phyloP scores from a whole-genome alignment of 2,797 vertebrate genomes.

The Glossophaga mutica region DNA sequence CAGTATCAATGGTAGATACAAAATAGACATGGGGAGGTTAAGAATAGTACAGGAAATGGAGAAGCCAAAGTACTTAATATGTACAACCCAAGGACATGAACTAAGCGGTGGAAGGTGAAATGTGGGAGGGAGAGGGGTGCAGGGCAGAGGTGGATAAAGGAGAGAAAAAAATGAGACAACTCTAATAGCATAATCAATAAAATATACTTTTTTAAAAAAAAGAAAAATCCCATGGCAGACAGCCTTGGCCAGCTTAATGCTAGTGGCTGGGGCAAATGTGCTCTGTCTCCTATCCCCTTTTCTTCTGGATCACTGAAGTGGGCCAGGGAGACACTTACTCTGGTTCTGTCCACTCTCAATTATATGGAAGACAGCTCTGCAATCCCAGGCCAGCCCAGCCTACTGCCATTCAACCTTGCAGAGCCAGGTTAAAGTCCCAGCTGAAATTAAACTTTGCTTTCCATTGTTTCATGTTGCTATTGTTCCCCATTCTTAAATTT shows the following conservation, averaged over 20 bases:
- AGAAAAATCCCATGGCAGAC: background rate
- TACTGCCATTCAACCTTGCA: background rate
- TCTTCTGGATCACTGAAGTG: background rate
- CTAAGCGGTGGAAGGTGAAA: no score
- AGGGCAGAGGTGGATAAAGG: no score
- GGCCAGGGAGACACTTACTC: background rate
- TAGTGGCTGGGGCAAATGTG: background rate
- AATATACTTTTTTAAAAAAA: no score
- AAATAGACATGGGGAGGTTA: no score
- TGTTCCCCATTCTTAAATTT: background rate
- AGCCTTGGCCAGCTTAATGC: background rate
- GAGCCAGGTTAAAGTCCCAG: background rate
- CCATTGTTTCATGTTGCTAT: background rate
- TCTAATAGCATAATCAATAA: no score
- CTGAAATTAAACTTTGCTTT: background rate
- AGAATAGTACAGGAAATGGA: no score
- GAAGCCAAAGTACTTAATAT: no score
- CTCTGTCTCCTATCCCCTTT: background rate
- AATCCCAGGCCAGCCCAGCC: background rate
- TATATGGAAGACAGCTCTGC: background rate
- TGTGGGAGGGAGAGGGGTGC: no score
- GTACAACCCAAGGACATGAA: no score
- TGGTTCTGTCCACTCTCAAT: background rate
- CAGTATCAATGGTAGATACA: no score
- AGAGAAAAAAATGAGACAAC: no score